Base-by-base conservation (phyloP, 35 echinoderm and acorn worm genomes). In the Stichopus chloronotus region DNA sequence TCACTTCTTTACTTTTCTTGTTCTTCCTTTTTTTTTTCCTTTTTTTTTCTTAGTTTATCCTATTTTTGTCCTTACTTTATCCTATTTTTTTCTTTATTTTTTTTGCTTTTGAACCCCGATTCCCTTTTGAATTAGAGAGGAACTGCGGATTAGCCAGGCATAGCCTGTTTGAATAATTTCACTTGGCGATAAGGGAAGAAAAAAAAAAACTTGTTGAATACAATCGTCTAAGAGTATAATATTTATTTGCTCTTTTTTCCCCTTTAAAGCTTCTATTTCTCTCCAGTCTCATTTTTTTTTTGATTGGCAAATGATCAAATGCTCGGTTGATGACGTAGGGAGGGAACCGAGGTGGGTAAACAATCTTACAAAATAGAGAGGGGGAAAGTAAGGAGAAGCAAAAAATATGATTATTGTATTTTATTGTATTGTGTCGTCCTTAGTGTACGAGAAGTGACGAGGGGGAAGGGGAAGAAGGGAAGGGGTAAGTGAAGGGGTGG, bases 101-200 rank as follows among this genome's bases (percentile, higher is more conserved):
- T 43, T 43, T 43, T 43, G 30, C 30, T 43, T 43, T 43, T 43
- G 30, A 43, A 43, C 30, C 30, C 21, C 16, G 82, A 58, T 85
- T 58, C 55, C 55, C 82, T 58, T 85, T 85, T 72, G 87, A 89
- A 89, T 89, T 89, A 63, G 57, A 43, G 69, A 89, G 30, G 61
- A 89, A 89, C 58, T 25, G 19, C 17, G 30, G 65, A 65, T 89
- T 63, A 72, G n/a, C 57, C 55, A 85, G 82, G 82, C 82, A 85
- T 58, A 58, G 82, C 57, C 82, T 58, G 23, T 25, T 85, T 85
- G 82, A 58, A 74, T 74, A 22, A 85, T 85, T 85, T 58, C 55
- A n/a, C 55, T 9, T 85, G 82, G 58, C 82, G 58, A 85, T 85
- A 54, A 57, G 9, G 19, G 24, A 43, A 3, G 30, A 3, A 43